These are phyloP conservation scores for Patella caerulea DNA, from an alignment of 2,888 invertebrate genomes.

Conservation along the genomic window DNA sequence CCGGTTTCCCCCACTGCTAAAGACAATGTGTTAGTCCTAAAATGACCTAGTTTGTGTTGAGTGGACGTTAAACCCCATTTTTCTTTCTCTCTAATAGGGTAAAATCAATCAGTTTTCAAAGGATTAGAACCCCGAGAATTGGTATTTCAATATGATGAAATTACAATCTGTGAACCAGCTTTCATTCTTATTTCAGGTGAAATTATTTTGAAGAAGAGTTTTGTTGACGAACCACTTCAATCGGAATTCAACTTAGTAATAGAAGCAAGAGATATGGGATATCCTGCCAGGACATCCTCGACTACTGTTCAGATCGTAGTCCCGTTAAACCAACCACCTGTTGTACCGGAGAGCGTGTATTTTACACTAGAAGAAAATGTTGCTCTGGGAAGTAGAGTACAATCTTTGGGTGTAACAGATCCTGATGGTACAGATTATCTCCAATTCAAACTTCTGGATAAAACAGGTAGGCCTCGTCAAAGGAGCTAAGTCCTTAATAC, in stretches of 20 bases:
- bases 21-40: too few species aligned
- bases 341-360: constrained; percentile 1
- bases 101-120: too few species aligned
- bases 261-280: constrained; percentile 17
- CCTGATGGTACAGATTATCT: neutral
- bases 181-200: neutral
- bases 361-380: constrained; percentile 23
- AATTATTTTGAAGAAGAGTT: constrained; percentile 11
- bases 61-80: too few species aligned
- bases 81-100: too few species aligned
- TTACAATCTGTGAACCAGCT: too few species aligned
- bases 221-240: constrained; percentile 10
- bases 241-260: constrained; percentile 12
- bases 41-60: too few species aligned
- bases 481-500: too few species aligned
- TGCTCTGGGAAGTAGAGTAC: constrained; percentile 14
- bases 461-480: too few species aligned
- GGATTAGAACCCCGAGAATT: too few species aligned
- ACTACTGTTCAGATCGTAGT: constrained; percentile 14
- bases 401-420: constrained; percentile 10
- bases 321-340: constrained; percentile 25
- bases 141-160: too few species aligned
- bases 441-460: too few species aligned
- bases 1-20: too few species aligned
- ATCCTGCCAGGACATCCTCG: constrained; percentile 12